Base-by-base conservation (phyloP, 2,888 invertebrate genomes). In the Nezara viridula region DNA sequence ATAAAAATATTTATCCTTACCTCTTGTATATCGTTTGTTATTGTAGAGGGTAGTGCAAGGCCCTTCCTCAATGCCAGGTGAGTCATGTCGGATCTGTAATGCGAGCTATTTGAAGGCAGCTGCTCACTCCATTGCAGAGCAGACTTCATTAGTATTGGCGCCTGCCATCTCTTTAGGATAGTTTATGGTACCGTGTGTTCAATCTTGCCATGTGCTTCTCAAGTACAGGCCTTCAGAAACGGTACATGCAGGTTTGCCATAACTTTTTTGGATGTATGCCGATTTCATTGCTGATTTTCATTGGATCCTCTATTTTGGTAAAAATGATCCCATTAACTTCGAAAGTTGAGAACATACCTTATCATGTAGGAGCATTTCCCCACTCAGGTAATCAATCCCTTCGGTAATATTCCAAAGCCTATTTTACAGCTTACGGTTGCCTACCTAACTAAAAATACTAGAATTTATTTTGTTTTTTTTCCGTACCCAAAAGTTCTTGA, bases 101-200 rank as follows among this genome's bases (percentile, higher is more conserved):
- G 32, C 37, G 66, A 73, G 32, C 66, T 37, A 73, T 73, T 73
- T 73, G 66, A 37, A 73, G 32, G 66, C 66, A 73, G 66, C 66
- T 73, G 66, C 32, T 32, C 66, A 19, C 66, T 73, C 66, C 37
- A 73, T 73, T 73, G 66, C 66, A 73, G 66, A 73, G 37, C 66
- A 73, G 66, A 32, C 7, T 37, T 73, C 66, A 37, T 73, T 73
- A 19, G 66, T 73, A 73, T 73, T 73, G 66, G 66, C 66, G 66
- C 66, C 66, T 73, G 66, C 32, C 32, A 1, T 37, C 19, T 37
- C 19, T 37, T 37, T 9, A 7, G 4, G 66, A 66, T 32, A 37
- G 37, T 37, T 37, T 37, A 73, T 73, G 32, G 32, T 73, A 4
- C 19, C 32, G 6, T 73, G 19, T 32, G 32, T 37, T 37, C 66